These are phyloP conservation scores for Lumbricus terrestris DNA, from an alignment of 2,888 invertebrate genomes.

Conservation along the genomic window DNA sequence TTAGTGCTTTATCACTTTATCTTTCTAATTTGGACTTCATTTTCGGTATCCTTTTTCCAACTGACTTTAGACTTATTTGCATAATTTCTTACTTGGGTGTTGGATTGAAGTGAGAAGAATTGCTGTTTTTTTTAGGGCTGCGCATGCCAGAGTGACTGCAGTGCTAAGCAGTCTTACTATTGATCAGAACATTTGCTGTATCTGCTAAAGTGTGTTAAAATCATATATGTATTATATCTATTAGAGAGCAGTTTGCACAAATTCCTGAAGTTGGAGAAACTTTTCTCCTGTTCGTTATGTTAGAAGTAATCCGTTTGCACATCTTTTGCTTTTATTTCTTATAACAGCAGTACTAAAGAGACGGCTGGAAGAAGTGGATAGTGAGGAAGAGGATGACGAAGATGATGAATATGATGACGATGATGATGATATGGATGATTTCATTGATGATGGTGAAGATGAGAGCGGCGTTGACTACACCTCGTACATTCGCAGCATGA, in stretches of 20 bases:
- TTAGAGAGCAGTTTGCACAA: too few species aligned
- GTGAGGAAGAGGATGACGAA: constrained; percentile 10
- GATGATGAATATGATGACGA: constrained; percentile 10
- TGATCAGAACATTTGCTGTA: background rate
- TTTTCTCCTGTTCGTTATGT: background rate
- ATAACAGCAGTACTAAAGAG: background rate
- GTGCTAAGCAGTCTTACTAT: background rate
- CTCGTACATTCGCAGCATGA: background rate
- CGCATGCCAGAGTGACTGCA: background rate
- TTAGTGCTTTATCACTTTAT: too few species aligned
- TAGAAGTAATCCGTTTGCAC: background rate
- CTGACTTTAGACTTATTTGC: background rate
- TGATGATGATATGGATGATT: background rate
- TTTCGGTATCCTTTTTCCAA: background rate
- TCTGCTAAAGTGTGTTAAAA: too few species aligned
- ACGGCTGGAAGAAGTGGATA: background rate
- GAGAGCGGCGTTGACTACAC: background rate
- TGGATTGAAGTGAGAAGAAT: background rate
- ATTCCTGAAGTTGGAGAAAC: background rate
- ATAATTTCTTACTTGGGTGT: background rate
- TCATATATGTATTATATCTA: too few species aligned
- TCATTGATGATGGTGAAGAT: constrained; percentile 13
- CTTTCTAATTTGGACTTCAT: too few species aligned
- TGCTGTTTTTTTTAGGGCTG: background rate
- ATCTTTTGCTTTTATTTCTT: background rate